Evolutionary conservation across 2,888 invertebrate genomes (phyloP), one percentile per base, ranked within the genome.

Genomic region (Xestia sexstrigata): DNA sequence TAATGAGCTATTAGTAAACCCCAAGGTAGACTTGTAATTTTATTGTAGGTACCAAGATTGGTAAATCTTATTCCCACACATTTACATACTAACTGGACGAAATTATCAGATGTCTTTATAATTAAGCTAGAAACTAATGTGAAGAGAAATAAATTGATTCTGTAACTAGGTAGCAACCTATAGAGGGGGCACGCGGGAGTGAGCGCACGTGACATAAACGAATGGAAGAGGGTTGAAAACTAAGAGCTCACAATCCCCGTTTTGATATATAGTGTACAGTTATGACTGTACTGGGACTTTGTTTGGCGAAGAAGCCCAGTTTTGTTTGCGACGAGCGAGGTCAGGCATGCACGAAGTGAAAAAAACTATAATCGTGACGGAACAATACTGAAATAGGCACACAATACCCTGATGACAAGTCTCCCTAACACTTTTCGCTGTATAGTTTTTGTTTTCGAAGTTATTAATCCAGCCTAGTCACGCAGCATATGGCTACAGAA

Each of bases 201-300:
- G 45, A 52, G 26, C 42, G 72, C 65, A 82, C 74, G 82, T 67
- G 74, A 71, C 70, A 42, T 52, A 74, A 70, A 58, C 35, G 66
- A 72, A 60, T 55, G 23, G 30, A 66, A 79, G 65, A 62, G 55
- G 74, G 69, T 70, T 79, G 58, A 62, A 79, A 47, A 65, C 39
- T 4, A 20, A 68, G 15, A 70, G 49, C 62, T 15, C 39, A 58
- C 69, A 72, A 67, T 66, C 49, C 63, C 62, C 23, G 49, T 62
- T 58, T 45, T 69, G 71, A 72, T 80, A 65, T 62, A 70, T n/a
- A 39, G 45, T 52, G 47, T 52, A 73, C 26, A 9, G 55, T 68
- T 71, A 70, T 52, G 45, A 30, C 39, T 63, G 52, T 63, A 70
- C 23, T 60, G 63, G 58, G 52, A 68, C 39, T 66, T 74, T 62